These are phyloP conservation scores for Andrena hattorfiana DNA, from an alignment of 2,888 invertebrate species.

Conservation along the genomic window DNA sequence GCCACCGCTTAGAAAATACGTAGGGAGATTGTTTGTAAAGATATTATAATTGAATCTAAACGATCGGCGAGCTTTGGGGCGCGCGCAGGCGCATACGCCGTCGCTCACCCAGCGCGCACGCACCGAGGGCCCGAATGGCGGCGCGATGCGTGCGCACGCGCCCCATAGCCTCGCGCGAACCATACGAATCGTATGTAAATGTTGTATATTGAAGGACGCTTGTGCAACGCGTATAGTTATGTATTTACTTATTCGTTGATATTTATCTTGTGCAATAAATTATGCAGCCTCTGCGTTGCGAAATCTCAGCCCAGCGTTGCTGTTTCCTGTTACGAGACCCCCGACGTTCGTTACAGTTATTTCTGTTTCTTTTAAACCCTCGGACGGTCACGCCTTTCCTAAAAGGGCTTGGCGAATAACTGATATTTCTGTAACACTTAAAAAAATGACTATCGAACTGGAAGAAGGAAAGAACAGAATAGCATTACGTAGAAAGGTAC, in stretches of 20 bases:
- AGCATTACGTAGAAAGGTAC: no score
- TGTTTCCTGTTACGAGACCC: no score
- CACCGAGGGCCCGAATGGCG: not conserved
- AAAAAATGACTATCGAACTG: no score
- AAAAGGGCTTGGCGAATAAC: no score
- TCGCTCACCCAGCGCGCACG: not conserved
- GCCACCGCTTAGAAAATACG: slow-evolving; percentile 60
- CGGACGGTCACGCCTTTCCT: no score
- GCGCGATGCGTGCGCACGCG: not conserved
- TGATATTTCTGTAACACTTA: no score
- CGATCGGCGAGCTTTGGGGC: not conserved
- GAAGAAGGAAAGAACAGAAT: no score
- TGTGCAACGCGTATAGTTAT: slow-evolving; percentile 55
- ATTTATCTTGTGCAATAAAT: slow-evolving; percentile 82
- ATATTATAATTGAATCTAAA: not conserved
- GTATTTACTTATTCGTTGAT: slow-evolving; percentile 69
- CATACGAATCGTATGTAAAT: slow-evolving; percentile 50
- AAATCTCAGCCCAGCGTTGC: slow-evolving; percentile 37
- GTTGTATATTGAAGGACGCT: slow-evolving; percentile 51
- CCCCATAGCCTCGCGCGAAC: not conserved
- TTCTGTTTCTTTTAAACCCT: no score
- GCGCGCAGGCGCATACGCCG: not conserved
- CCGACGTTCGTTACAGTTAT: no score
- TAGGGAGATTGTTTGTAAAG: not conserved
- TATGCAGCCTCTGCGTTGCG: slow-evolving; percentile 67